Evolutionary conservation across 2,113 vertebrate genomes (phyloP).

Genomic region (Spilogale gracilis): DNA sequence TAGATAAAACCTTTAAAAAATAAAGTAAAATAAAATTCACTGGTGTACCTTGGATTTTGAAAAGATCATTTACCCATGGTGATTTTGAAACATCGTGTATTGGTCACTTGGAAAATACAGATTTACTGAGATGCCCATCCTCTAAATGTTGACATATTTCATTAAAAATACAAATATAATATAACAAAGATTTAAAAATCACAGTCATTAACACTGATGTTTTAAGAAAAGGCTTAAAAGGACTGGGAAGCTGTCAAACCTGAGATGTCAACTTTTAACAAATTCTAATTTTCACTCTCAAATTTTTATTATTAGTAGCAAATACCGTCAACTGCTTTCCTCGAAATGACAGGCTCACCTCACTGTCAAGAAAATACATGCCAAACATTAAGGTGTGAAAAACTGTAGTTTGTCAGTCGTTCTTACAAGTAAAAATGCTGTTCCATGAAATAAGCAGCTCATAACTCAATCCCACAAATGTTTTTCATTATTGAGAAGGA

Average conservation of each 20-base stretch:
- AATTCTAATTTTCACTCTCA: constrained; percentile 45
- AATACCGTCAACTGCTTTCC: constrained; percentile 33
- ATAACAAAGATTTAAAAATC: background rate
- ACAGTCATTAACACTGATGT: background rate
- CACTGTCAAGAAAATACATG: constrained; percentile 26
- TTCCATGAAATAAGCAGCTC: background rate
- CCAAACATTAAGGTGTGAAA: constrained; percentile 41
- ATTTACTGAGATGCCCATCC: background rate
- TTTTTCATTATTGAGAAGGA: background rate
- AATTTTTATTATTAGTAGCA: constrained; percentile 50
- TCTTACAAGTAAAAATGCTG: constrained; percentile 1
- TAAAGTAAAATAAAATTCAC: background rate
- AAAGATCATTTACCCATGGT: background rate
- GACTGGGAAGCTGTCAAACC: background rate
- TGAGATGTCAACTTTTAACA: background rate
- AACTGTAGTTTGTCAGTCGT: background rate
- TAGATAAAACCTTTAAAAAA: too few relatives aligned
- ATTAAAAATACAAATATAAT: background rate
- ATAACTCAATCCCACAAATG: background rate
- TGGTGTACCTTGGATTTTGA: background rate
- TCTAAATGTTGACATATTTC: background rate
- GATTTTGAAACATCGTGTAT: background rate
- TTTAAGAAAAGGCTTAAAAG: background rate
- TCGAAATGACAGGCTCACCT: background rate
- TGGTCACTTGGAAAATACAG: background rate